A percentile compares a stretch with the other conserved stretches of the same genome.
These are phyloP conservation scores for Panagrolaimus sp. DNA, from an alignment of 1,140 invertebrate genomes.

Conservation along the genomic window DNA sequence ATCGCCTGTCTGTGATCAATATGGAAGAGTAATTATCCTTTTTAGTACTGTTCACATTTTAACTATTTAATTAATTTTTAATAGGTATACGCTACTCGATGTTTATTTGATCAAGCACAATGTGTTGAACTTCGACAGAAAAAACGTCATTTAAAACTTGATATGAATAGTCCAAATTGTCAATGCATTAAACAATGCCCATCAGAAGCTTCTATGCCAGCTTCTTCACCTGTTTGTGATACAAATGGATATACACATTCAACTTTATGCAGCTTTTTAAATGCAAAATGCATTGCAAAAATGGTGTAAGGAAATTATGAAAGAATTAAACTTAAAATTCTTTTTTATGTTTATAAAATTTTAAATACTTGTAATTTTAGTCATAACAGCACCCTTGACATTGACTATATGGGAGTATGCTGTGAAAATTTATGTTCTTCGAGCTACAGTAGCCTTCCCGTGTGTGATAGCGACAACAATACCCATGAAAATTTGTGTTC, in stretches of 20 bases:
- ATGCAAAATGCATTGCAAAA: slow-evolving; percentile 23
- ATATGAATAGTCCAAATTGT: slow-evolving; percentile 23
- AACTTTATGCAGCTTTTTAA: slow-evolving; percentile 18
- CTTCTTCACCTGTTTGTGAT: slow-evolving; percentile 19
- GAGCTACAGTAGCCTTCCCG: slow-evolving; percentile 18
- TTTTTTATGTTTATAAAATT: not conserved
- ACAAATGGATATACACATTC: slow-evolving; percentile 17
- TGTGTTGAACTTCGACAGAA: slow-evolving; percentile 17
- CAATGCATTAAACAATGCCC: slow-evolving; percentile 20
- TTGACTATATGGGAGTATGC: slow-evolving; percentile 22
- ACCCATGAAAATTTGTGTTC: slow-evolving; percentile 22
- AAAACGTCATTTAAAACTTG: slow-evolving; percentile 11
- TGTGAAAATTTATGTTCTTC: slow-evolving; percentile 18
- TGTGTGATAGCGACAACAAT: slow-evolving; percentile 18
- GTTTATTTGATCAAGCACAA: slow-evolving; percentile 20
- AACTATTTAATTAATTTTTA: not conserved
- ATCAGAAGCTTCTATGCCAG: not conserved
- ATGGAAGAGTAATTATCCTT: slow-evolving; percentile 14
- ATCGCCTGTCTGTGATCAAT: slow-evolving; percentile 19
- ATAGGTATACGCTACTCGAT: slow-evolving; percentile 15
- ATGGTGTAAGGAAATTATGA: slow-evolving; percentile 15
- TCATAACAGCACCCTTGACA: slow-evolving; percentile 16
- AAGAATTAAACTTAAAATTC: not conserved
- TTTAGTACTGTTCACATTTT: not conserved
- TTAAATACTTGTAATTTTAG: slow-evolving; percentile 14